phyloP scores from a whole-genome alignment of 2,113 vertebrate genomes.

The Tetraodon nigroviridis region DNA sequence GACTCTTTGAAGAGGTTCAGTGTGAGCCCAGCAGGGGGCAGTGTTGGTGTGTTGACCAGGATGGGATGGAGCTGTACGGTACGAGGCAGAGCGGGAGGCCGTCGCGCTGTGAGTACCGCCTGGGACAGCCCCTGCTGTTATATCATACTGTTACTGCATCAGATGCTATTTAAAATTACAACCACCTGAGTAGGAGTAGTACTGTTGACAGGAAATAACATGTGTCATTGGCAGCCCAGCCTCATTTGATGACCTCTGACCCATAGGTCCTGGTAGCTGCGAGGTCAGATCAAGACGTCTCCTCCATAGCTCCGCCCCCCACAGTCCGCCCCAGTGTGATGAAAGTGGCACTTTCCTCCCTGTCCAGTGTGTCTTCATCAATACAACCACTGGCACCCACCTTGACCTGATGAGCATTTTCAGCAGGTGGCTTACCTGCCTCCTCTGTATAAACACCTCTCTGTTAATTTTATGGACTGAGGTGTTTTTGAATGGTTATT shows the following conservation, averaged over 20 bases:
- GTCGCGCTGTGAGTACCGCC: constrained; percentile 59
- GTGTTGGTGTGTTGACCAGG: constrained; percentile 94
- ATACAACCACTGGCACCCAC: constrained; percentile 79
- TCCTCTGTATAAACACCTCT: background rate
- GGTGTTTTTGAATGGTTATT: constrained; percentile 9
- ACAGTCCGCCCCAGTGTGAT: constrained; percentile 84
- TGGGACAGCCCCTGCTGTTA: no score
- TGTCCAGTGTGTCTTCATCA: constrained; percentile 91
- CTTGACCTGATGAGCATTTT: constrained; percentile 82
- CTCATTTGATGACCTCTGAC: constrained; percentile 28
- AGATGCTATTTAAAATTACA: background rate
- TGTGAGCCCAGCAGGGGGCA: constrained; percentile 71
- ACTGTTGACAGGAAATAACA: background rate
- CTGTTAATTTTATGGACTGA: background rate
- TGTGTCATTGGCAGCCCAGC: background rate
- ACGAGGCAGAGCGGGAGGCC: constrained; percentile 82
- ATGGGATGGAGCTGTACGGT: constrained; percentile 92
- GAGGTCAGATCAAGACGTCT: constrained; percentile 82
- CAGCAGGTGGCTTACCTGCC: constrained; percentile 76
- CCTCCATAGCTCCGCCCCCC: constrained; percentile 77
- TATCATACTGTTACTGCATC: background rate
- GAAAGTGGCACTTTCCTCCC: constrained; percentile 81
- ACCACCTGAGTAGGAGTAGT: background rate
- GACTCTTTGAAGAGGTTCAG: constrained; percentile 78
- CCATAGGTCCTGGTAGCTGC: constrained; percentile 81